A percentile compares a stretch with the other conserved stretches of the same genome.
phyloP scores from a whole-genome alignment of 2,888 invertebrate genomes.

The Drosophila neonasuta region DNA sequence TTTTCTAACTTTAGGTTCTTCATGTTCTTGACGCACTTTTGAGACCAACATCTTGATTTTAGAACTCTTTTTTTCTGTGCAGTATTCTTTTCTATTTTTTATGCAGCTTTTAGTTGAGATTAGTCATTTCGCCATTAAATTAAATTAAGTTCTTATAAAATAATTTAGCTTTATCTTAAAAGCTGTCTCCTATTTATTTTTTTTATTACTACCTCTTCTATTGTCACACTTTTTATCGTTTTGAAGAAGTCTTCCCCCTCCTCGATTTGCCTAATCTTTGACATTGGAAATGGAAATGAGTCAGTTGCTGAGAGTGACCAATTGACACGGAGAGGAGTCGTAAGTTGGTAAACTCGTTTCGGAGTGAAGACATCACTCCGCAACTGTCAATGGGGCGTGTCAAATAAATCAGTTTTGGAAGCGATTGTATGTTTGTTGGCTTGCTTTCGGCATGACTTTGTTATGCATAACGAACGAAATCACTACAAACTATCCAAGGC shows the following conservation, averaged over 20 bases:
- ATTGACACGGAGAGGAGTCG: constrained; percentile 13
- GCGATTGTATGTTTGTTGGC: constrained; percentile 9
- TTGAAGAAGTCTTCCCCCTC: not conserved
- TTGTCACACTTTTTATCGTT: too few species aligned
- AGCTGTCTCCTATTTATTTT: too few species aligned
- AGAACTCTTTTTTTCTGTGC: too few species aligned
- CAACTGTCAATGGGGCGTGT: constrained; percentile 51
- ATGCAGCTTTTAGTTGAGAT: too few species aligned
- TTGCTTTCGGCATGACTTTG: constrained; percentile 9
- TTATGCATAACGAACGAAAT: constrained; percentile 31
- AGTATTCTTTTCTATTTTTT: too few species aligned
- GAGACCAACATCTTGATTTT: too few species aligned
- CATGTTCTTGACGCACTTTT: too few species aligned
- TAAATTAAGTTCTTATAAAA: too few species aligned
- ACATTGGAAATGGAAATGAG: constrained; percentile 11
- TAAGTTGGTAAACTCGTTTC: constrained; percentile 36
- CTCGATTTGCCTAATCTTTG: not conserved
- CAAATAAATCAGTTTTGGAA: constrained; percentile 47
- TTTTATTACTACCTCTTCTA: too few species aligned
- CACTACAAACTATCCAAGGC: constrained; percentile 38
- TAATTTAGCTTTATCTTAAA: too few species aligned
- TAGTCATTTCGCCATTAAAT: too few species aligned
- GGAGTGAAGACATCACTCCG: constrained; percentile 45
- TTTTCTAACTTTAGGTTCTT: too few species aligned
- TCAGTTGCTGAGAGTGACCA: not conserved